Evolutionary conservation across 2,888 invertebrate genomes (phyloP), one percentile per base, ranked within the genome.

Genomic region (Leucozona laternaria): DNA sequence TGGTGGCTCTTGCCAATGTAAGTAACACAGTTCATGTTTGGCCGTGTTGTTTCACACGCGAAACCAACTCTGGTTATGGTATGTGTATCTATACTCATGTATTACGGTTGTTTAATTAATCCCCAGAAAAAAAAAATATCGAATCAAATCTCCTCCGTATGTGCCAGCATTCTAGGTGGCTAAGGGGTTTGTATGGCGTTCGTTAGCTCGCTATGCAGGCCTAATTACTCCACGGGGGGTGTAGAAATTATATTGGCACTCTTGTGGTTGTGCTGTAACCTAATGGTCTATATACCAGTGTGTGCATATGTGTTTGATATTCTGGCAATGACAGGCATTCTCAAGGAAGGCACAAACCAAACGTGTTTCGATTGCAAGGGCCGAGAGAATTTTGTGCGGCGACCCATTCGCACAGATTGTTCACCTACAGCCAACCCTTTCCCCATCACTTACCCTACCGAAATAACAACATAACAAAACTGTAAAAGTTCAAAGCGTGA

Each of bases 291-390:
- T 55, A 13, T n/a, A 13, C 15, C 17, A 60, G 4, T 7, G 0
- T 34, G 28, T n/a, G 20, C 34, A 11, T 75, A 25, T 77, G 22
- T 60, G 4, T n/a, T 37, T 55, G 15, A 66, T 48, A 15, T 20
- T 25, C 72, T 85, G 79, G 55, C 71, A 85, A 72, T 85, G 84
- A 77, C 72, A 70, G 71, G 68, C 80, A 73, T 73, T 77, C 77
- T 57, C 72, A 55, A 73, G 70, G 62, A 70, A 68, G 62, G 25
- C 48, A 78, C 45, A 68, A 37, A 34, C 20, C 34, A 37, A 60
- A 13, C 60, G 37, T 53, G 37, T 20, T 20, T 15, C 22, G 10
- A 6, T 13, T 37, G 37, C 13, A 37, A 17, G 50, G 17, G 50
- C 37, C 17, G 17, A 17, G 45, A 17, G 17, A 17, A 45, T 45